Evolutionary conservation across 1,140 invertebrate species (phyloP).

Genomic region (Drosophila willistoni): DNA sequence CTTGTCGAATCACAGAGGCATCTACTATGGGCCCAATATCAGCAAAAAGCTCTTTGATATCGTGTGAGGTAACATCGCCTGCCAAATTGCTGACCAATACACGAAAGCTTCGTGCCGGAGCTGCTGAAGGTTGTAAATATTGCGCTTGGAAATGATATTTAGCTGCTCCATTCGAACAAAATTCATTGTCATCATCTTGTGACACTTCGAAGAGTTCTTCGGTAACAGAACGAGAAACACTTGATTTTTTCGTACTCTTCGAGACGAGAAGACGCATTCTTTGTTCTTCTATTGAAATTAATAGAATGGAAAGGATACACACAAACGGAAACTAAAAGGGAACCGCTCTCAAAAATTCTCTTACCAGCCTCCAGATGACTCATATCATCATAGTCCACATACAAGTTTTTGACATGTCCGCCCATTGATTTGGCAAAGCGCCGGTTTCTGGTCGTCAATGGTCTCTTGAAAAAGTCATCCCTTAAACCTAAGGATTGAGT

Average conservation of each 20-base stretch:
- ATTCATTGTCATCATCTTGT: no score
- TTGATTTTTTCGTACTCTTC: no score
- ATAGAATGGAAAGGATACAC: no score
- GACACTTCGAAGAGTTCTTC: no score
- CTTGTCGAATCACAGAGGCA: constrained; percentile 91
- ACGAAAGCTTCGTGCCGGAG: constrained; percentile 84
- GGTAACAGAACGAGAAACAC: no score
- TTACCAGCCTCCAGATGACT: constrained; percentile 74
- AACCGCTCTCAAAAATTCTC: not conserved
- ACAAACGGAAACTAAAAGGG: not conserved
- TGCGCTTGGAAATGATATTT: not conserved
- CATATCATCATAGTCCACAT: constrained; percentile 81
- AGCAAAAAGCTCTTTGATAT: constrained; percentile 96
- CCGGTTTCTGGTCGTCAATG: no score
- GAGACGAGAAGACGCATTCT: not conserved
- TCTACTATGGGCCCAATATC: constrained; percentile 93
- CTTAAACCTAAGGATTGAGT: no score
- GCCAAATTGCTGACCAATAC: constrained; percentile 95
- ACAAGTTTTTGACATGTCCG: no score
- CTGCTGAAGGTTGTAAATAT: not conserved
- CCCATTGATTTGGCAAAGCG: no score
- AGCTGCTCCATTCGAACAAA: not conserved
- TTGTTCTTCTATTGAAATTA: constrained; percentile 55
- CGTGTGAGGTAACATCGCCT: constrained; percentile 92
- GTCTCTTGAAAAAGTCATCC: no score